Conservation (phyloP, 2,797 vertebrate genomes). For the Synanceia verrucosa region DNA sequence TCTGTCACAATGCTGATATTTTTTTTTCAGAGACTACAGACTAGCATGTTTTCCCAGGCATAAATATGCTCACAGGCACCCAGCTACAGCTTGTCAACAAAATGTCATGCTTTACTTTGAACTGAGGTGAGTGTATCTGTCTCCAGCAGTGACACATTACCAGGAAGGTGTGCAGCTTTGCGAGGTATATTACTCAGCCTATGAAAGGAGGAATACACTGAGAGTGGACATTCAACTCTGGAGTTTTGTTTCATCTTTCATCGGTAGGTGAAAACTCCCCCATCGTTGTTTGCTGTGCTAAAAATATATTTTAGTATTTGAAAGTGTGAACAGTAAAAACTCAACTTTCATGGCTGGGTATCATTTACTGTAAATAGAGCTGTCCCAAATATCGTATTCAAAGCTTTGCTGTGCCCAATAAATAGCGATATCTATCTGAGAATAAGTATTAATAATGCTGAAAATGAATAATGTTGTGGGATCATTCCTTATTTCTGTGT, state of each 20-base stretch:
- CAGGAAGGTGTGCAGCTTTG: conserved; percentile 46
- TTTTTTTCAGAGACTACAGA: conserved; percentile 43
- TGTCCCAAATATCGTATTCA: too few relatives aligned
- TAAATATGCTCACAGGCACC: conserved; percentile 32
- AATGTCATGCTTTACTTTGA: conserved; percentile 63
- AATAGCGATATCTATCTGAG: too few relatives aligned
- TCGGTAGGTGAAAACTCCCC: neutral
- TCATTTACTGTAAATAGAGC: too few relatives aligned
- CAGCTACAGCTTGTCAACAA: conserved; percentile 65
- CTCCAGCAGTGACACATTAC: conserved; percentile 55
- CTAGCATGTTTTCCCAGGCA: conserved; percentile 41
- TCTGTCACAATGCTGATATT: conserved; percentile 33
- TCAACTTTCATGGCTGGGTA: neutral
- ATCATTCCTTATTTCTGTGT: too few relatives aligned
- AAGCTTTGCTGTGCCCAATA: too few relatives aligned
- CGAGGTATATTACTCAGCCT: conserved; percentile 27
- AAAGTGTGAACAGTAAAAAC: neutral
- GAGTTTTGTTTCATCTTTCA: conserved; percentile 20
- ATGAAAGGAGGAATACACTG: conserved; percentile 6
- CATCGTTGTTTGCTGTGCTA: neutral
- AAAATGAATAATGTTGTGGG: too few relatives aligned
- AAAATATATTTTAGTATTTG: neutral
- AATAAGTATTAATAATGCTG: too few relatives aligned
- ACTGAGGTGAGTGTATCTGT: conserved; percentile 47
- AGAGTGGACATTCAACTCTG: conserved; percentile 13